Conservation (phyloP, 2,113 vertebrate species). For the Solea solea region DNA sequence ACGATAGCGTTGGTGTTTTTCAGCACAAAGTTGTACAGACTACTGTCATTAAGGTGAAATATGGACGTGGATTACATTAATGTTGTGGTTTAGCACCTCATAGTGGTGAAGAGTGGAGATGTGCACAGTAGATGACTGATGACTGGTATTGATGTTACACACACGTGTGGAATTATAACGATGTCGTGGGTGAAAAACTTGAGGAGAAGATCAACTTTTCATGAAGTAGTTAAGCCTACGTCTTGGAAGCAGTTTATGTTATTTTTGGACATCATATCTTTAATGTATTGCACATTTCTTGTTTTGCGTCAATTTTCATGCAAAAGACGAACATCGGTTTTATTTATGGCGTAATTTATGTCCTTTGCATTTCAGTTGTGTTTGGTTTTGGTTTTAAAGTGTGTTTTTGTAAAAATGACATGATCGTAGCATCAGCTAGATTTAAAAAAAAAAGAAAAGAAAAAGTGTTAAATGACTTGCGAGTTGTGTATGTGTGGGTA, state of each 20-base stretch:
- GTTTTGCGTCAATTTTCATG: slow-evolving; percentile 42
- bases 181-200: slow-evolving; percentile 21
- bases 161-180: slow-evolving; percentile 28
- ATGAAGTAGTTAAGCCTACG: slow-evolving; percentile 1
- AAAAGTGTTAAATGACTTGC: slow-evolving; percentile 41
- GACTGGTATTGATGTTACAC: slow-evolving; percentile 42
- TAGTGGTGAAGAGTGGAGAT: slow-evolving; percentile 36
- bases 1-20: slow-evolving; percentile 43
- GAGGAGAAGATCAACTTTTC: slow-evolving; percentile 24
- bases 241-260: slow-evolving; percentile 34
- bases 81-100: slow-evolving; percentile 39
- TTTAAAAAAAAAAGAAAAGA: slow-evolving; percentile 18
- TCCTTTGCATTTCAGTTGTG: slow-evolving; percentile 42
- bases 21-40: slow-evolving; percentile 55
- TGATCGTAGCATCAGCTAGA: slow-evolving; percentile 50
- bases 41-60: slow-evolving; percentile 44
- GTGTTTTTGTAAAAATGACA: slow-evolving; percentile 39
- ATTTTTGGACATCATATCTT: slow-evolving; percentile 26
- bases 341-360: slow-evolving; percentile 73
- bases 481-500: slow-evolving; percentile 39
- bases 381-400: slow-evolving; percentile 46
- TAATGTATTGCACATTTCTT: slow-evolving; percentile 58
- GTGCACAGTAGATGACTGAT: slow-evolving; percentile 39
- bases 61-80: slow-evolving; percentile 29
- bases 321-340: slow-evolving; percentile 45